phyloP scores from a whole-genome alignment of 1,140 invertebrate genomes.

The Chrysoperla carnea region DNA sequence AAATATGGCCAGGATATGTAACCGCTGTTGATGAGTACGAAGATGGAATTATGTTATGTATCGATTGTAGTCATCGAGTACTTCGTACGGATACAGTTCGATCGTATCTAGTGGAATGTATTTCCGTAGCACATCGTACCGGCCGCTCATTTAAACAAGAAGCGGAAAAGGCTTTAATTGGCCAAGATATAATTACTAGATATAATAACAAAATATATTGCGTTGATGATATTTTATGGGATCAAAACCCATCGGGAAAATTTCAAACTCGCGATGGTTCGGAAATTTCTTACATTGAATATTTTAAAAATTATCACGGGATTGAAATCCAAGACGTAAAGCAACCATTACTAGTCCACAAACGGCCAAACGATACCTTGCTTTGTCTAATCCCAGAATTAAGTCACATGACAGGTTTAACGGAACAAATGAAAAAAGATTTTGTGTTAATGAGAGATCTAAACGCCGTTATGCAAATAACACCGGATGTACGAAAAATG shows the following conservation, averaged over 20 bases:
- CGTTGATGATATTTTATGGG: slow-evolving; percentile 70
- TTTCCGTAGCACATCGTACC: slow-evolving; percentile 20
- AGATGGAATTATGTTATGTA: slow-evolving; percentile 69
- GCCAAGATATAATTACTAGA: too few relatives aligned
- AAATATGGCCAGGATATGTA: slow-evolving; percentile 83
- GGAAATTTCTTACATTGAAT: slow-evolving; percentile 50
- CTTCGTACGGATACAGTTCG: slow-evolving; percentile 61
- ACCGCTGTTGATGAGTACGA: slow-evolving; percentile 71
- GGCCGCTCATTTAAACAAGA: slow-evolving; percentile 38
- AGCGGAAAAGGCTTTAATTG: slow-evolving; percentile 44
- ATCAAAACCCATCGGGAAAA: slow-evolving; percentile 39
- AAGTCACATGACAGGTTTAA: slow-evolving; percentile 56
- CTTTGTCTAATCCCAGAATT: slow-evolving; percentile 69
- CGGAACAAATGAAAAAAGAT: slow-evolving; percentile 32
- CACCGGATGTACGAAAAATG: slow-evolving; percentile 49
- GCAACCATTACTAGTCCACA: slow-evolving; percentile 63
- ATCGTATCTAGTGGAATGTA: slow-evolving; percentile 39
- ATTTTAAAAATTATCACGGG: slow-evolving; percentile 45
- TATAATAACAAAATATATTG: slow-evolving; percentile 63
- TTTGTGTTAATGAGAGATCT: slow-evolving; percentile 67
- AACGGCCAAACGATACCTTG: slow-evolving; percentile 14
- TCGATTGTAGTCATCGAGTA: slow-evolving; percentile 73
- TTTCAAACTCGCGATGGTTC: slow-evolving; percentile 43
- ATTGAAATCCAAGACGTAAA: slow-evolving; percentile 55
- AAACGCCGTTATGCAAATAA: slow-evolving; percentile 52